Percentiles rank a stretch among this genome's conserved stretches.
These are phyloP conservation scores for Zaprionus nigranus DNA, from an alignment of 1,140 invertebrate genomes.

Conservation along the genomic window DNA sequence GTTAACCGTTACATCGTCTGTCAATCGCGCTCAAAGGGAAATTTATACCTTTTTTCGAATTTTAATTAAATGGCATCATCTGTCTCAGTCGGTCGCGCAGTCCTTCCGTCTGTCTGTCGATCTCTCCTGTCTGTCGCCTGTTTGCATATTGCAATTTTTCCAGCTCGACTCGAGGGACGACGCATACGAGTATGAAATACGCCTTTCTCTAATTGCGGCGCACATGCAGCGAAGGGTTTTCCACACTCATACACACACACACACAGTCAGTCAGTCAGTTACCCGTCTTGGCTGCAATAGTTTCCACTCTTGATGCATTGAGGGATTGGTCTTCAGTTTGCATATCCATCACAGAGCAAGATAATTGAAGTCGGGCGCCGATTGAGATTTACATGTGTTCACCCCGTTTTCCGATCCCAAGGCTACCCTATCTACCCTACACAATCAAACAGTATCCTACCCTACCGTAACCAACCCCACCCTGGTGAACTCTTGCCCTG, in stretches of 20 bases:
- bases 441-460: not conserved
- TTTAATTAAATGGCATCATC: constrained; percentile 76
- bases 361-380: constrained; percentile 64
- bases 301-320: constrained; percentile 40
- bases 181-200: constrained; percentile 65
- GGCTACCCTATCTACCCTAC: constrained; percentile 7
- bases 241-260: constrained; percentile 27
- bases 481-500: constrained; percentile 23
- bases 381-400: constrained; percentile 68
- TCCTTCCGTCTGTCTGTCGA: not conserved
- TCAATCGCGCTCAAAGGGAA: constrained; percentile 74
- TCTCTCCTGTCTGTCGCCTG: constrained; percentile 22
- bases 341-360: constrained; percentile 55
- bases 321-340: constrained; percentile 54
- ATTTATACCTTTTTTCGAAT: constrained; percentile 76
- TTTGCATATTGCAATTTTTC: constrained; percentile 76
- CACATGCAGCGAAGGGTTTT: constrained; percentile 48
- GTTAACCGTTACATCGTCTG: constrained; percentile 70
- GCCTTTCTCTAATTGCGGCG: constrained; percentile 71
- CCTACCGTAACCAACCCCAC: not conserved
- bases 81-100: constrained; percentile 22
- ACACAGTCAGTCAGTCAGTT: not conserved
- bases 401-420: constrained; percentile 5
- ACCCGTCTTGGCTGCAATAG: constrained; percentile 41
- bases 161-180: constrained; percentile 21